These are phyloP conservation scores for Pachycephala philippinensis DNA, from an alignment of 2,113 vertebrate genomes.

Conservation along the genomic window DNA sequence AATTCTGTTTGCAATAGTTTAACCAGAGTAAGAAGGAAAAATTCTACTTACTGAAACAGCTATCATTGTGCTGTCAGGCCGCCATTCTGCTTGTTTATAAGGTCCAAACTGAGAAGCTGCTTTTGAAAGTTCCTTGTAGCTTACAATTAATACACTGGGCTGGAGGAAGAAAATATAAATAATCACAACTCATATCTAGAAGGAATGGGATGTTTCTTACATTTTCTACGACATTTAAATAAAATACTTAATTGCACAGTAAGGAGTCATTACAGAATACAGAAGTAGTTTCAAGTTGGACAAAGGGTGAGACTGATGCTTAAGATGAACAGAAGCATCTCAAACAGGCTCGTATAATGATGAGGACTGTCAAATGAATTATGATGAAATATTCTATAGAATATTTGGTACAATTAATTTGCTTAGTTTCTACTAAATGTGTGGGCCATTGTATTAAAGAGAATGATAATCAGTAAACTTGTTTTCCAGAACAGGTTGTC, in stretches of 20 bases:
- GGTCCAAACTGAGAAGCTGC: conserved; percentile 88
- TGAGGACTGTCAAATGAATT: not conserved
- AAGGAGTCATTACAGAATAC: not conserved
- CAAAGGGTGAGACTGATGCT: not conserved
- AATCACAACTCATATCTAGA: not conserved
- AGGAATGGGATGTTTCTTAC: not conserved
- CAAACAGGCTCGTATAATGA: not conserved
- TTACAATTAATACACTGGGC: conserved; percentile 95
- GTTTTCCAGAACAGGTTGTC: not conserved
- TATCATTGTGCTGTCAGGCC: conserved; percentile 91
- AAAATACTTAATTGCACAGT: not conserved
- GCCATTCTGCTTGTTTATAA: conserved; percentile 92
- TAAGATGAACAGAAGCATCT: not conserved
- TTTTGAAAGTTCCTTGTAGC: conserved; percentile 90
- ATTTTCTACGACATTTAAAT: not conserved
- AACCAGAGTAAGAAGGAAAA: not conserved
- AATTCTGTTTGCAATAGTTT: not conserved
- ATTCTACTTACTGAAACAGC: conserved; percentile 89
- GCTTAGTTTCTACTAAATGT: not conserved
- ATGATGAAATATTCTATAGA: not conserved
- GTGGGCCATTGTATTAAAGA: not conserved
- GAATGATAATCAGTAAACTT: not conserved
- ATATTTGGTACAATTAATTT: not conserved
- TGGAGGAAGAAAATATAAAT: conserved; percentile 52
- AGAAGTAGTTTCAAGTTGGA: not conserved